Conservation (phyloP, 2,888 invertebrate species). For the Xestia c-nigrum region DNA sequence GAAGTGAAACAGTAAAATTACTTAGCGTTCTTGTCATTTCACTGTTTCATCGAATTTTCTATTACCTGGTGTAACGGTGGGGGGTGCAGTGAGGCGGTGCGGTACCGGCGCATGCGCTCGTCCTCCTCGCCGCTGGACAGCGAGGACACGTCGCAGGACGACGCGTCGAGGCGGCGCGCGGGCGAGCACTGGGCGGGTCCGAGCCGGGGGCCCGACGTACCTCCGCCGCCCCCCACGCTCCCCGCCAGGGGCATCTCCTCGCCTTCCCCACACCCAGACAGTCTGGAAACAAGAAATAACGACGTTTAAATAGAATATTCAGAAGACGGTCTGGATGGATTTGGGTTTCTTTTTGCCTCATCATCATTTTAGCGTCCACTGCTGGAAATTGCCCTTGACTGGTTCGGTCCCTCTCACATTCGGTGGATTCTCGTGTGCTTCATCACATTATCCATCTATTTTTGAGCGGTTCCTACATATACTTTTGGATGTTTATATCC, state of each 20-base stretch:
- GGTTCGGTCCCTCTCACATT: neutral
- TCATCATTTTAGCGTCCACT: neutral
- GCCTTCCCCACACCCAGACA: constrained; percentile 86
- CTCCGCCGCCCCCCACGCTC: constrained; percentile 68
- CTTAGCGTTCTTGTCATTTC: too few species aligned
- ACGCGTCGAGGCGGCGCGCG: constrained; percentile 87
- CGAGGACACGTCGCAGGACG: constrained; percentile 88
- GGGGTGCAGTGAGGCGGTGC: constrained; percentile 77
- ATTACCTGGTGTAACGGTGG: constrained; percentile 67
- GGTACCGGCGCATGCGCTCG: constrained; percentile 87
- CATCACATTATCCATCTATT: neutral
- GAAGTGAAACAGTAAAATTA: too few species aligned
- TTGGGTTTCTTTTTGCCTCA: neutral
- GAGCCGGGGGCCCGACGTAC: constrained; percentile 71
- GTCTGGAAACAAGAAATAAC: constrained; percentile 74
- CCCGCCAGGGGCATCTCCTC: constrained; percentile 88
- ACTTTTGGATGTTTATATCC: neutral
- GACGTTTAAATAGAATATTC: neutral
- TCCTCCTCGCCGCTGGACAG: constrained; percentile 89
- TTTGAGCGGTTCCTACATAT: neutral
- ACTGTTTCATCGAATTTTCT: neutral
- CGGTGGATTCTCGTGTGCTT: neutral
- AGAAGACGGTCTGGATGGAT: neutral
- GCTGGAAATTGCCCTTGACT: neutral
- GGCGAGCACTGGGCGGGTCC: constrained; percentile 88